phyloP scores from a whole-genome alignment of 2,113 vertebrate genomes.

The Hippoglossus stenolepis region DNA sequence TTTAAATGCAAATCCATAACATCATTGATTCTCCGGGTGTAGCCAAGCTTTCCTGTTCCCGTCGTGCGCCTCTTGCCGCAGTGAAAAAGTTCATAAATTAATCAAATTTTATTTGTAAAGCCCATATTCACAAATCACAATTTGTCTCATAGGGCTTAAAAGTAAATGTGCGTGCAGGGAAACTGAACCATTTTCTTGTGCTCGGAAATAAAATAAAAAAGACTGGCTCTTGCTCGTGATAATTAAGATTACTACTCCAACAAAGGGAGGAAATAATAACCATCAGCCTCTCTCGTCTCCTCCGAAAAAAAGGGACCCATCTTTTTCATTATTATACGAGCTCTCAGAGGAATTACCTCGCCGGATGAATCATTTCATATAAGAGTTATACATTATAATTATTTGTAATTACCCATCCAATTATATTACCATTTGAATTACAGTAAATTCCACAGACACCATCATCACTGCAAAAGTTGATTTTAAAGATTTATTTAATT shows the following conservation, averaged over 20 bases:
- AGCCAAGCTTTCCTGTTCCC: background rate
- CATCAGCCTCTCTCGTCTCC: slow-evolving; percentile 2
- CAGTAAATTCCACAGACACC: background rate
- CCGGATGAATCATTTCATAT: slow-evolving; percentile 33
- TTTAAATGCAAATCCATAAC: slow-evolving; percentile 24
- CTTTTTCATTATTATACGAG: background rate
- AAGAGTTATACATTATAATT: slow-evolving; percentile 15
- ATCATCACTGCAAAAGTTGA: background rate
- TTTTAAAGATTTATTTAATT: slow-evolving; percentile 27
- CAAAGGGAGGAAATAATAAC: slow-evolving; percentile 18
- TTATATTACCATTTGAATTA: slow-evolving; percentile 1
- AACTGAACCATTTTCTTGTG: background rate
- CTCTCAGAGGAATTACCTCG: slow-evolving; percentile 5
- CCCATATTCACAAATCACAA: no score
- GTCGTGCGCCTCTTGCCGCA: background rate
- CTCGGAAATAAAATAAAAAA: slow-evolving; percentile 17
- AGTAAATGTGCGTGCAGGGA: background rate
- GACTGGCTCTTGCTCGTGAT: background rate
- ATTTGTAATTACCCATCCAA: slow-evolving; percentile 29
- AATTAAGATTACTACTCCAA: slow-evolving; percentile 33
- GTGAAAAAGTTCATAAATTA: background rate
- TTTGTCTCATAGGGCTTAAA: no score
- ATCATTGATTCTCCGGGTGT: slow-evolving; percentile 15
- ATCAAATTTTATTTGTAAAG: no score
- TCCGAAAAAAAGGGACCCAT: background rate